Evolutionary conservation across 2,113 vertebrate genomes (phyloP).

Genomic region (Urocynchramus pylzowi): DNA sequence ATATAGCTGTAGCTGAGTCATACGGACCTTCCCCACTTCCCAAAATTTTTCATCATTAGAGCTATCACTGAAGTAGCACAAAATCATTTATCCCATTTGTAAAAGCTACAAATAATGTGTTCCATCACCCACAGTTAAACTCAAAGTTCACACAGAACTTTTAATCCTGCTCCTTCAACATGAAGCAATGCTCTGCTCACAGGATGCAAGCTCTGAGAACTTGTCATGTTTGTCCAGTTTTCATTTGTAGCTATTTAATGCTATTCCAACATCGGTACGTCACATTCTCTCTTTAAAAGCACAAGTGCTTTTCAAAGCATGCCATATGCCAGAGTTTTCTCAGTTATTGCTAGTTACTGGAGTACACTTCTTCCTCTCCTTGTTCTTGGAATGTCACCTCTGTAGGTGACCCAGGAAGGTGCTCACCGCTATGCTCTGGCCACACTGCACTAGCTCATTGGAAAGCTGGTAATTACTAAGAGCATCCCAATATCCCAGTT

Average conservation of each 20-base stretch:
- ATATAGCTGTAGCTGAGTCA: conserved; percentile 5
- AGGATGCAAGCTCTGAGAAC: background rate
- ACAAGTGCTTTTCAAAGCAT: background rate
- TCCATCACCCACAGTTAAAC: background rate
- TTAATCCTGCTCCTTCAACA: background rate
- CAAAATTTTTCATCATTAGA: conserved; percentile 12
- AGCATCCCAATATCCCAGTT: background rate
- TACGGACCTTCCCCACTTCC: background rate
- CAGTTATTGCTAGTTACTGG: background rate
- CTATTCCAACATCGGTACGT: background rate
- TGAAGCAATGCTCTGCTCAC: background rate
- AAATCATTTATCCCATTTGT: background rate
- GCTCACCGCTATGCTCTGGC: background rate
- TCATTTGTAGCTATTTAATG: background rate
- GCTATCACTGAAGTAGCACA: background rate
- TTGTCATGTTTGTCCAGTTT: background rate
- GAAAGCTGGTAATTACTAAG: background rate
- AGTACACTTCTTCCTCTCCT: background rate
- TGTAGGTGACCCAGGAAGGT: background rate
- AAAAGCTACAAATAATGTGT: background rate
- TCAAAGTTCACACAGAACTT: background rate
- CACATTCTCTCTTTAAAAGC: conserved; percentile 3
- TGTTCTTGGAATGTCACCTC: background rate
- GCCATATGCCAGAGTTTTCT: background rate
- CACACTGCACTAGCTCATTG: background rate